Evolutionary conservation across 2,888 invertebrate genomes (phyloP).

Genomic region (Apotomis capreana): DNA sequence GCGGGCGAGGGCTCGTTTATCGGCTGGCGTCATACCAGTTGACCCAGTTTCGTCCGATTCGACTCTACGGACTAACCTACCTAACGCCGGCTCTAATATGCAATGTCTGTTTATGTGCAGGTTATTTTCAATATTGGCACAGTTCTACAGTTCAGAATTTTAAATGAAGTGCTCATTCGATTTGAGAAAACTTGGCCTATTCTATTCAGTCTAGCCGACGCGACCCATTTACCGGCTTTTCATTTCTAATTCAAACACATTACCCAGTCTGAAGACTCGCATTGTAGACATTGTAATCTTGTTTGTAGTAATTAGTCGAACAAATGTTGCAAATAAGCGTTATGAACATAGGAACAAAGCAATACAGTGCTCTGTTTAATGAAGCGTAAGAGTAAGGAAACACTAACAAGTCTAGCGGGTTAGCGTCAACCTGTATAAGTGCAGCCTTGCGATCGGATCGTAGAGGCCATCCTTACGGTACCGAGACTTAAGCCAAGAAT

Average conservation of each 20-base stretch:
- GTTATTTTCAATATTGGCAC: conserved; percentile 56
- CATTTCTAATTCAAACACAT: conserved; percentile 32
- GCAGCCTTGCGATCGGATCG: conserved; percentile 47
- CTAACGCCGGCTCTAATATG: conserved; percentile 62
- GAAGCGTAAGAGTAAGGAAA: conserved; percentile 57
- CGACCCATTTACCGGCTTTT: conserved; percentile 26
- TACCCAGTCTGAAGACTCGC: conserved; percentile 35
- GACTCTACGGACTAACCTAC: conserved; percentile 68
- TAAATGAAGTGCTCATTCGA: conserved; percentile 55
- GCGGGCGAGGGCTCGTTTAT: conserved; percentile 74
- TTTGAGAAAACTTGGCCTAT: conserved; percentile 51
- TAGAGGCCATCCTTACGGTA: conserved; percentile 69
- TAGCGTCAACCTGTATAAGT: conserved; percentile 41
- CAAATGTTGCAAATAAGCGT: conserved; percentile 1
- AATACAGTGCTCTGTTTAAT: conserved; percentile 48
- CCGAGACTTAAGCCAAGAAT: conserved; percentile 57
- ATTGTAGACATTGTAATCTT: conserved; percentile 32
- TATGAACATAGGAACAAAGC: conserved; percentile 9
- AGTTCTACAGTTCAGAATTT: conserved; percentile 32
- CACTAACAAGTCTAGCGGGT: conserved; percentile 54
- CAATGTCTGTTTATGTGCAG: conserved; percentile 48
- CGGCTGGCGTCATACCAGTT: conserved; percentile 77
- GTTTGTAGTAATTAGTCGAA: conserved; percentile 15
- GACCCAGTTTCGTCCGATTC: conserved; percentile 77
- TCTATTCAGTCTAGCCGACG: conserved; percentile 51